Conservation (phyloP, 2,888 invertebrate species). For the Hydropsyche betteni region DNA sequence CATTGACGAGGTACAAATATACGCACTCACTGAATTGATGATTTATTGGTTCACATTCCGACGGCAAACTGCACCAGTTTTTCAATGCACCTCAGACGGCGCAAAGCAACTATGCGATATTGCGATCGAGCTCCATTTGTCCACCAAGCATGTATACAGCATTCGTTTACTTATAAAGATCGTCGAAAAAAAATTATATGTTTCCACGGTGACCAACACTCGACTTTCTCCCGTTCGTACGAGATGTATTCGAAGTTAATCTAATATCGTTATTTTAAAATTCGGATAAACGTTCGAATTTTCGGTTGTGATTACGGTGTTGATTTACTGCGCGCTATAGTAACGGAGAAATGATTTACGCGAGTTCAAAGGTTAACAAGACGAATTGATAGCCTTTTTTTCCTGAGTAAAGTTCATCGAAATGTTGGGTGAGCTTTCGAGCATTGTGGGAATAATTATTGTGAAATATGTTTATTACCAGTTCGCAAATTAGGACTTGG, state of each 20-base stretch:
- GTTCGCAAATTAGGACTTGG: conserved; percentile 38
- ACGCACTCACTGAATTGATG: conserved; percentile 41
- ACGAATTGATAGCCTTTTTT: conserved; percentile 33
- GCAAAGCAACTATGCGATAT: conserved; percentile 28
- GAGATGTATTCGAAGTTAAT: no score
- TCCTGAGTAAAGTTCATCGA: conserved; percentile 30
- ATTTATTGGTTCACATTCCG: conserved; percentile 48
- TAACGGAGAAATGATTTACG: conserved; percentile 17
- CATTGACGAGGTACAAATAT: conserved; percentile 11
- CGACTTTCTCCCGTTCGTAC: no score
- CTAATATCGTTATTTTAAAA: neutral
- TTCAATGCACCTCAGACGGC: conserved; percentile 31
- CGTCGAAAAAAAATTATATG: no score
- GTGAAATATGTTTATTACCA: conserved; percentile 37
- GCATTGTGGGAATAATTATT: conserved; percentile 25
- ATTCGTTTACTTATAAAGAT: no score
- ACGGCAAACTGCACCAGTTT: conserved; percentile 45
- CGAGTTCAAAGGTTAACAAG: conserved; percentile 42
- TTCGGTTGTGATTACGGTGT: conserved; percentile 26
- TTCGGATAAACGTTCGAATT: conserved; percentile 19
- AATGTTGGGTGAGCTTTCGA: conserved; percentile 33
- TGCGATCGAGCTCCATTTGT: conserved; percentile 25
- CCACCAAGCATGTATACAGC: neutral
- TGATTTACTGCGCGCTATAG: conserved; percentile 24
- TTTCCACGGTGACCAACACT: no score